Evolutionary conservation across 2,888 invertebrate genomes (phyloP), one percentile per base, ranked within the genome.

Genomic region (Nomada ferruginata): DNA sequence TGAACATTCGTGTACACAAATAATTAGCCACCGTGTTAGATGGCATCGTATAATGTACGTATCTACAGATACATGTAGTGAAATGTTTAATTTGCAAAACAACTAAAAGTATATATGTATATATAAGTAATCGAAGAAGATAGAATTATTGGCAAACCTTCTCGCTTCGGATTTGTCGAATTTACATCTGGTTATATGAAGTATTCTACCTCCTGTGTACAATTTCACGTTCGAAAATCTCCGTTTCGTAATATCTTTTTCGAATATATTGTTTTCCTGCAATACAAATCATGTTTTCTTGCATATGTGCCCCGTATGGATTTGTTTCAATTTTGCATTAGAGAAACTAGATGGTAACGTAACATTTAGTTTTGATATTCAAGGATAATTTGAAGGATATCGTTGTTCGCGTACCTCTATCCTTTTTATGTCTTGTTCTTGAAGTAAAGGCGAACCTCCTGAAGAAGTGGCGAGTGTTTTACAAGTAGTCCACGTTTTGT

Each of bases 161-260:
- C 79, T 83, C 18, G n/a, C 47, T 7, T 80, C 80, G 5, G 59
- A 42, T 5, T 74, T 29, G 5, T 79, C 80, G 93, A 95, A 95
- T 94, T 97, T 96, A 91, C 96, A 95, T 83, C 95, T 95, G 36
- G 95, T 95, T 73, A 98, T 96, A 91, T 98, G 97, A 76, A 98
- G 94, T 89, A 98, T 97, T 85, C 96, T 95, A 5, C 98, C 98
- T 1, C 97, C 97, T 2, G 97, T 96, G 92, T 96, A 97, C 44
- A 97, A 95, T 79, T 96, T 95, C 60, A 96, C 96, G 85, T 96
- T 95, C 0, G 96, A 96, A 93, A 96, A 97, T 82, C 96, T 94
- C 85, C 96, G 94, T 85, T 95, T 95, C 86, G 96, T 95, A 76
- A 96, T 95, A 89, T 96, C 96, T 83, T 95, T 94, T 55, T 96